phyloP scores from a whole-genome alignment of 2,888 invertebrate species.

The Ormyrus pomaceus region DNA sequence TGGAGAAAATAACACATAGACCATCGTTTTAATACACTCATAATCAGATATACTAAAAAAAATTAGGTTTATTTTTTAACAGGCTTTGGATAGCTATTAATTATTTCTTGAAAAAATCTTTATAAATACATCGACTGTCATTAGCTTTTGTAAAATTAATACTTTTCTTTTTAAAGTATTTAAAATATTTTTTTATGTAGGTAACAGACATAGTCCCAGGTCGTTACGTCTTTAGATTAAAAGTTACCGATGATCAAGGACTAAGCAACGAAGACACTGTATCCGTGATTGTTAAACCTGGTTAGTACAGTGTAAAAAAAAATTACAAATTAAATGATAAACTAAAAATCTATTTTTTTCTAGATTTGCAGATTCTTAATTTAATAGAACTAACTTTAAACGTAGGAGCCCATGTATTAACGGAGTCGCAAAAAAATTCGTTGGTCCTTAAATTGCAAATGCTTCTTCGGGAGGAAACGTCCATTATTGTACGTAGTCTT shows the following conservation, averaged over 20 bases:
- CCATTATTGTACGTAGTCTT: conserved; percentile 76
- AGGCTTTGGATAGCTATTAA: too few relatives aligned
- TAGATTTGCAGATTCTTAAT: conserved; percentile 84
- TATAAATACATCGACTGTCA: too few relatives aligned
- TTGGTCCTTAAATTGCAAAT: conserved; percentile 88
- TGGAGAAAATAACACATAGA: too few relatives aligned
- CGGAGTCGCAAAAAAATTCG: conserved; percentile 84
- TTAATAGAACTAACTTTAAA: conserved; percentile 90
- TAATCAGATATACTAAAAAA: too few relatives aligned
- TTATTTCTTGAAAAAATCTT: too few relatives aligned
- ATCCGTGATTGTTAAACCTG: conserved; percentile 87
- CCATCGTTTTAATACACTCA: too few relatives aligned
- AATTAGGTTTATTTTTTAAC: too few relatives aligned
- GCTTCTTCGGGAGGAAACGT: conserved; percentile 85
- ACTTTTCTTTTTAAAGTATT: not conserved
- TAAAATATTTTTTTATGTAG: conserved; percentile 72
- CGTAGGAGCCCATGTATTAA: conserved; percentile 83
- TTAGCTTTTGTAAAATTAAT: too few relatives aligned
- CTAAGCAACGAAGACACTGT: conserved; percentile 88
- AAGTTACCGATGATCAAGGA: conserved; percentile 94
- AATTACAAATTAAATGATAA: not conserved
- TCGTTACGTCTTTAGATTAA: conserved; percentile 90
- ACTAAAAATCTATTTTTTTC: too few relatives aligned
- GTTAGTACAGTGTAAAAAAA: conserved; percentile 66
- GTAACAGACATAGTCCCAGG: conserved; percentile 91